These are phyloP conservation scores for Pituophis catenifer DNA, from an alignment of 2,113 vertebrate genomes.

Conservation along the genomic window DNA sequence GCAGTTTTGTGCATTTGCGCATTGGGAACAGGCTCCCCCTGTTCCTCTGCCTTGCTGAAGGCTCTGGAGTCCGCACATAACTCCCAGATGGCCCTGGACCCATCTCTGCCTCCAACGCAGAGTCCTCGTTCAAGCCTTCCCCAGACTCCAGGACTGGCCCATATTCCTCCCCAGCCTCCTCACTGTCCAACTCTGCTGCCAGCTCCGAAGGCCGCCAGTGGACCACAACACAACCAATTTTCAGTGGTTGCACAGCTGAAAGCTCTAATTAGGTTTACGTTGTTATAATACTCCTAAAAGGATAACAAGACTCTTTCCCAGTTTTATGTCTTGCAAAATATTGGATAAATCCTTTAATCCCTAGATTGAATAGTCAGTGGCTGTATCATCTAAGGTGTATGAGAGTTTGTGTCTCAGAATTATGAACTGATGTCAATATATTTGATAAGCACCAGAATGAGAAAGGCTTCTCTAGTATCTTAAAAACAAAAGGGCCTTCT, in stretches of 20 bases:
- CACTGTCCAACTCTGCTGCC: too few species aligned
- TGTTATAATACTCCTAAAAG: background rate
- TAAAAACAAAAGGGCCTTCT: background rate
- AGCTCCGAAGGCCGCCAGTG: too few species aligned
- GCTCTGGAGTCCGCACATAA: too few species aligned
- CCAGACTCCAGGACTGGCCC: too few species aligned
- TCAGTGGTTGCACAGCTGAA: background rate
- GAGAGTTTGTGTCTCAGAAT: background rate
- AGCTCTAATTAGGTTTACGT: background rate
- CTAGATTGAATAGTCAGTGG: background rate
- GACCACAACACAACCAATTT: background rate
- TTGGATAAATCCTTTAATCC: background rate
- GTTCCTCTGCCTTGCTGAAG: too few species aligned
- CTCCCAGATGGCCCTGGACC: too few species aligned
- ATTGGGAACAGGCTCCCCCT: too few species aligned
- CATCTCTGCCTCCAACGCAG: too few species aligned
- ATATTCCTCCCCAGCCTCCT: too few species aligned
- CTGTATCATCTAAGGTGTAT: background rate
- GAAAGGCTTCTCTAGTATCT: background rate
- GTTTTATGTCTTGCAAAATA: background rate
- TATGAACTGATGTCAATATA: background rate
- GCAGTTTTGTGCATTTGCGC: too few species aligned
- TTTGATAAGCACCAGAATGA: background rate
- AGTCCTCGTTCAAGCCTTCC: too few species aligned
- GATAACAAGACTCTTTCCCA: background rate